Conservation (phyloP, 2,113 vertebrate species). For the Corythornis cristatus region DNA sequence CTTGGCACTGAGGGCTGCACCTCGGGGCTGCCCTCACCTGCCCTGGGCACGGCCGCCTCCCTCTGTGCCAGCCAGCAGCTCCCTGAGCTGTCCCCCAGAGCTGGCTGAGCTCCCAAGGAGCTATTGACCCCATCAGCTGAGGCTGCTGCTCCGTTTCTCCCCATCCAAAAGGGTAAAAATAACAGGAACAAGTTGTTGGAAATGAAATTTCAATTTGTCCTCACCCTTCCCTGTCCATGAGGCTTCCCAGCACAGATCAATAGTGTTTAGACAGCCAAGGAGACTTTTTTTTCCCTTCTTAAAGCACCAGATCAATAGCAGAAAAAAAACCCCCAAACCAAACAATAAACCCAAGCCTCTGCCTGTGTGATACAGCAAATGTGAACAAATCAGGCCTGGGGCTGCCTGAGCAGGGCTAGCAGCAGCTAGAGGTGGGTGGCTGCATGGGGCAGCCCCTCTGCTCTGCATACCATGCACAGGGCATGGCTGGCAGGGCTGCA, state of each 20-base stretch:
- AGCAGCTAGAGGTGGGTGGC: fast-evolving
- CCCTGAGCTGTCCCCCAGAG: not conserved
- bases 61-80: not conserved
- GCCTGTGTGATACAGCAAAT: conserved; percentile 84
- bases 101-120: conserved; percentile 35
- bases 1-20: too few relatives aligned
- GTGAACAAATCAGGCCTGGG: conserved; percentile 70
- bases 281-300: conserved; percentile 83
- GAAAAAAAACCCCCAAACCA: not conserved
- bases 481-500: fast-evolving
- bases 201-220: conserved; percentile 27
- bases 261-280: conserved; percentile 92
- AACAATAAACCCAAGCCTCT: conserved; percentile 32
- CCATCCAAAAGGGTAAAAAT: conserved; percentile 81
- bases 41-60: not conserved
- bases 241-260: conserved; percentile 75
- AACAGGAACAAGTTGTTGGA: conserved; percentile 79
- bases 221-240: not conserved
- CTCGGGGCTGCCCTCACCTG: too few relatives aligned
- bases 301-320: conserved; percentile 89
- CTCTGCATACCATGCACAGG: fast-evolving
- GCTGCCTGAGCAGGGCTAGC: fast-evolving
- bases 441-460: not conserved
- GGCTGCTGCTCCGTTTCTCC: conserved; percentile 67
- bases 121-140: conserved; percentile 76